These are phyloP conservation scores for Psammodynastes pulverulentus DNA, from an alignment of 2,113 vertebrate genomes.

Conservation along the genomic window DNA sequence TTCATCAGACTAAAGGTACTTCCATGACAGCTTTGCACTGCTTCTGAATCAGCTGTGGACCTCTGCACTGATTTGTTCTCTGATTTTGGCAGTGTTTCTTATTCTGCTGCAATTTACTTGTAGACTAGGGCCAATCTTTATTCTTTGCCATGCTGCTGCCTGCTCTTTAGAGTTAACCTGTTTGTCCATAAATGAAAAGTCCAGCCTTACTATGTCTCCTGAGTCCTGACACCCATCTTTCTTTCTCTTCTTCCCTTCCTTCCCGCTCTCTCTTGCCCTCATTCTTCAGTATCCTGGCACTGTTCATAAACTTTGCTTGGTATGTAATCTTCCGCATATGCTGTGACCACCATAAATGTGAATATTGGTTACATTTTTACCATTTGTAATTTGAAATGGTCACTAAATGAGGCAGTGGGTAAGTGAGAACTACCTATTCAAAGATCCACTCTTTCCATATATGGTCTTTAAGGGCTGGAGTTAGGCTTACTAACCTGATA, in stretches of 20 bases:
- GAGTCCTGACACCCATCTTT: neutral
- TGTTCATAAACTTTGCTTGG: neutral
- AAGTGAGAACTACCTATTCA: neutral
- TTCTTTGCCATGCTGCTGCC: neutral
- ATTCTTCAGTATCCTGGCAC: neutral
- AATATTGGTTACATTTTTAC: neutral
- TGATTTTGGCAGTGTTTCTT: neutral
- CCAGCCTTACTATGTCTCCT: neutral
- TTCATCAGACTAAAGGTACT: neutral
- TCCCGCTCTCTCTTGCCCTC: neutral
- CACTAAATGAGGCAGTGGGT: neutral
- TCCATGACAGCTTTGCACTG: neutral
- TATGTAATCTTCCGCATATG: neutral
- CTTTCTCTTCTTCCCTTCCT: no score
- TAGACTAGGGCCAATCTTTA: neutral
- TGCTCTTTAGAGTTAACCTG: neutral
- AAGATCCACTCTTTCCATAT: neutral
- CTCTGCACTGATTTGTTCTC: neutral
- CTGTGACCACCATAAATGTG: neutral
- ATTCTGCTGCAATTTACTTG: neutral
- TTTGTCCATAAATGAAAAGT: neutral
- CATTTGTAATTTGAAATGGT: neutral
- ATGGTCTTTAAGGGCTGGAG: neutral
- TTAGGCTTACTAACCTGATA: neutral
- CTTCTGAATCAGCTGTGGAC: neutral